Conservation (phyloP, 2,113 vertebrate genomes). For the Oreocharis arfaki region DNA sequence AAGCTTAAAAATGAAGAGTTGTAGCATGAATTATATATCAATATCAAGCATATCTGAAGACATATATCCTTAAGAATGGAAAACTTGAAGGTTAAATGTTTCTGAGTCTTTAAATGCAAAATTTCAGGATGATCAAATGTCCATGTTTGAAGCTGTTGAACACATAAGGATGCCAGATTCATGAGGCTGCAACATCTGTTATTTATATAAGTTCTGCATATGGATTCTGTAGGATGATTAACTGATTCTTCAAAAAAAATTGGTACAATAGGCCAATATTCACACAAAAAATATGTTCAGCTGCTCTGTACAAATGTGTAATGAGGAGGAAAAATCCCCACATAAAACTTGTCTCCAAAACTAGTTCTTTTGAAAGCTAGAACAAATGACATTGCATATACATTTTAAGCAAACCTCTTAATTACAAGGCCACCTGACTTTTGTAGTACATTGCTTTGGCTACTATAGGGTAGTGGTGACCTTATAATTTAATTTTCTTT, state of each 20-base stretch:
- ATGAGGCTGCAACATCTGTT: slow-evolving; percentile 26
- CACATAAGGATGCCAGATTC: slow-evolving; percentile 21
- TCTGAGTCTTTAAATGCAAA: not conserved
- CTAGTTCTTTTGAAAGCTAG: not conserved
- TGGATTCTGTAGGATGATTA: slow-evolving; percentile 35
- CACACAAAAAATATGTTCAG: not conserved
- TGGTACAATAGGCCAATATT: not conserved
- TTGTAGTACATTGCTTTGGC: not conserved
- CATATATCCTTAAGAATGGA: not conserved
- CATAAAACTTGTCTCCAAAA: not conserved
- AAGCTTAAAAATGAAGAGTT: not conserved
- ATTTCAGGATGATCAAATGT: slow-evolving; percentile 41
- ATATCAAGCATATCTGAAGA: slow-evolving; percentile 8
- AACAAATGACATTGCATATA: not conserved
- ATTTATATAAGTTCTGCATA: not conserved
- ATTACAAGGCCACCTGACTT: not conserved
- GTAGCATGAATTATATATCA: not conserved
- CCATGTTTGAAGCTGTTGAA: slow-evolving; percentile 14
- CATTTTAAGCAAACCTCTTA: not conserved
- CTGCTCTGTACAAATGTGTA: not conserved
- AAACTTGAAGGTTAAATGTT: slow-evolving; percentile 17
- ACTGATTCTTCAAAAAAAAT: not conserved
- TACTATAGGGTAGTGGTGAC: not conserved
- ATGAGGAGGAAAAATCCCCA: not conserved
- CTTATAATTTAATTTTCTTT: not conserved